phyloP scores from a whole-genome alignment of 2,888 invertebrate species.

The Polia nebulosa region DNA sequence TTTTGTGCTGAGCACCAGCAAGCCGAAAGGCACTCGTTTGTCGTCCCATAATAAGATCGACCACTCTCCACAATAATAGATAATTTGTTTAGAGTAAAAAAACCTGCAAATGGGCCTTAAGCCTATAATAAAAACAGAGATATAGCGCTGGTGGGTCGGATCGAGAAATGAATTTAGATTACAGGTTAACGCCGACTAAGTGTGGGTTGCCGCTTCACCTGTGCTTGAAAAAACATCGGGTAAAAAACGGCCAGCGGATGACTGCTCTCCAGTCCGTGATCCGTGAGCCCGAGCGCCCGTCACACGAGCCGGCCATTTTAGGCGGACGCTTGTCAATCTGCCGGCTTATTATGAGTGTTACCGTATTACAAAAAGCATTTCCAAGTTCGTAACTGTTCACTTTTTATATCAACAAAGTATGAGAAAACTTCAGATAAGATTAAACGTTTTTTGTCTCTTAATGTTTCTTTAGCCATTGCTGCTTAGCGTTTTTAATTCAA shows the following conservation, averaged over 20 bases:
- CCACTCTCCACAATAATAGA: slow-evolving; percentile 87
- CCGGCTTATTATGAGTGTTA: slow-evolving; percentile 80
- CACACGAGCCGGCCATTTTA: slow-evolving; percentile 78
- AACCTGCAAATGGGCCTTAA: slow-evolving; percentile 89
- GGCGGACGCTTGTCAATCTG: slow-evolving; percentile 76
- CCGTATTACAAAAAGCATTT: slow-evolving; percentile 78
- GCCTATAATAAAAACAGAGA: slow-evolving; percentile 90
- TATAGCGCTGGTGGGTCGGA: slow-evolving; percentile 88
- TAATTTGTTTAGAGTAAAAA: slow-evolving; percentile 90
- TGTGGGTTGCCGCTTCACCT: slow-evolving; percentile 89
- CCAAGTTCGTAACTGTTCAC: slow-evolving; percentile 73
- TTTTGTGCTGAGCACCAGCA: slow-evolving; percentile 49
- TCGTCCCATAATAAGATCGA: slow-evolving; percentile 86
- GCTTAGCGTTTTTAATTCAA: slow-evolving; percentile 46
- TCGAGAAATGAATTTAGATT: slow-evolving; percentile 91
- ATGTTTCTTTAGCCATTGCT: slow-evolving; percentile 47
- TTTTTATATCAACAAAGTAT: slow-evolving; percentile 71
- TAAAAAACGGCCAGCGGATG: slow-evolving; percentile 78
- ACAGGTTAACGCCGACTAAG: slow-evolving; percentile 90
- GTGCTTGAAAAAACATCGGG: slow-evolving; percentile 84
- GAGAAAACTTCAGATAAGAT: slow-evolving; percentile 72
- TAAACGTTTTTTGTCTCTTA: slow-evolving; percentile 61
- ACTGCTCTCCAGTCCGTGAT: slow-evolving; percentile 59
- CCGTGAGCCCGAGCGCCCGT: slow-evolving; percentile 63
- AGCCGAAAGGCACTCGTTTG: slow-evolving; percentile 76